phyloP scores from a whole-genome alignment of 2,113 vertebrate genomes.

The Pluvialis apricaria region DNA sequence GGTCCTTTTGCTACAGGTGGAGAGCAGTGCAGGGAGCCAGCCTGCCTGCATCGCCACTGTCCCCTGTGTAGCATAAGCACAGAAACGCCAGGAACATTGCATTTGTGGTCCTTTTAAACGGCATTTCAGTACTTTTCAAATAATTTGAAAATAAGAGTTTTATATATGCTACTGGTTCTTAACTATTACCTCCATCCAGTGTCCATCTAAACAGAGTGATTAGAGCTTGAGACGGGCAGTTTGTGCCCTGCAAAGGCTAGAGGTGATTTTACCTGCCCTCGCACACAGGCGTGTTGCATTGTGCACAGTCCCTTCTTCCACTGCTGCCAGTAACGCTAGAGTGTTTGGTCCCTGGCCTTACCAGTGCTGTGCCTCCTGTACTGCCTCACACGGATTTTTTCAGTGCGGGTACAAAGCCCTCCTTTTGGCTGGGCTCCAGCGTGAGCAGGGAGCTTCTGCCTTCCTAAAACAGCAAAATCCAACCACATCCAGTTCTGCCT shows the following conservation, averaged over 20 bases:
- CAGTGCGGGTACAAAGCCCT: neutral
- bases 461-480: neutral
- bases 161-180: neutral
- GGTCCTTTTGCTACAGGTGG: neutral
- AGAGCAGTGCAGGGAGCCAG: neutral
- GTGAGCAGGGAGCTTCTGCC: accelerated
- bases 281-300: accelerated
- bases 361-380: neutral
- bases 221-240: neutral
- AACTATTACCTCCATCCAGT: neutral
- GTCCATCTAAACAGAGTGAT: neutral
- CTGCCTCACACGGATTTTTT: neutral
- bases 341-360: neutral
- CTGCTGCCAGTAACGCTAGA: neutral
- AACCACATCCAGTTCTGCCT: neutral
- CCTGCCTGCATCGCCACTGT: neutral
- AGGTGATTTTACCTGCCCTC: neutral
- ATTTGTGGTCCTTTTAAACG: neutral
- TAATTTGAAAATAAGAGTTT: neutral
- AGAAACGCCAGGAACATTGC: neutral
- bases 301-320: neutral
- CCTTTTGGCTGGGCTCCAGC: neutral
- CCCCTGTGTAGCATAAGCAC: accelerated
- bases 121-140: neutral
- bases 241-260: neutral